Evolutionary conservation across 2,113 vertebrate species (phyloP).

Genomic region (Craseonycteris thonglongyai): DNA sequence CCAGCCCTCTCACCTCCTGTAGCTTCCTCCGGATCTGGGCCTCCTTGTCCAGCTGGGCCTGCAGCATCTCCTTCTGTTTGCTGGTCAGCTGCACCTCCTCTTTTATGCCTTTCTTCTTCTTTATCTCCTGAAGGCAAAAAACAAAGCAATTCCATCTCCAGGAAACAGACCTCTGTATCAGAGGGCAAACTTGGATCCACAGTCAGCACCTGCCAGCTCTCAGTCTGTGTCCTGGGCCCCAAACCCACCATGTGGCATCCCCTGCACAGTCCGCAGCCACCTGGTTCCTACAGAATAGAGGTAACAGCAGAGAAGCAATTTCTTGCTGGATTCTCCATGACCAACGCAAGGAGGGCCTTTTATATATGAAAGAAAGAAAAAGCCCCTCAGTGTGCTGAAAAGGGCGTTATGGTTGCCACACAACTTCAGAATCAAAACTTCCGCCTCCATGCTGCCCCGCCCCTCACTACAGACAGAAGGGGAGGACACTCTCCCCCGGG

Average conservation of each 20-base stretch:
- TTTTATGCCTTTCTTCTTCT: constrained; percentile 97
- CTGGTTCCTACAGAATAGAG: background rate
- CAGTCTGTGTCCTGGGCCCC: background rate
- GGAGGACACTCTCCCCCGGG: background rate
- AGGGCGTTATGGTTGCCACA: background rate
- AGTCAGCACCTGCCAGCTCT: background rate
- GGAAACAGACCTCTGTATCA: background rate
- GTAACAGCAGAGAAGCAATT: background rate
- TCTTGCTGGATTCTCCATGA: background rate
- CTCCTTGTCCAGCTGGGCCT: constrained; percentile 92
- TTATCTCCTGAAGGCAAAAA: constrained; percentile 86
- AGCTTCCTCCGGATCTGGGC: constrained; percentile 86
- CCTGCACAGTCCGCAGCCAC: background rate
- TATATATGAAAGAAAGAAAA: background rate
- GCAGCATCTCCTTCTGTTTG: constrained; percentile 97
- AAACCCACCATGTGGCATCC: background rate
- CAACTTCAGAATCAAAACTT: background rate
- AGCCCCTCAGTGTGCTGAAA: background rate
- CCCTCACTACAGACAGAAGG: background rate
- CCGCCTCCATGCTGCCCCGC: background rate
- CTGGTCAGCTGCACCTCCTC: constrained; percentile 93
- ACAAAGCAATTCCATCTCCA: background rate
- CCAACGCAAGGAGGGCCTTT: background rate
- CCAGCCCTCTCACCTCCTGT: constrained; percentile 77
- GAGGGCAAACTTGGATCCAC: background rate